phyloP scores from a whole-genome alignment of 2,888 invertebrate species.

The Lissocephala sabroskyi region DNA sequence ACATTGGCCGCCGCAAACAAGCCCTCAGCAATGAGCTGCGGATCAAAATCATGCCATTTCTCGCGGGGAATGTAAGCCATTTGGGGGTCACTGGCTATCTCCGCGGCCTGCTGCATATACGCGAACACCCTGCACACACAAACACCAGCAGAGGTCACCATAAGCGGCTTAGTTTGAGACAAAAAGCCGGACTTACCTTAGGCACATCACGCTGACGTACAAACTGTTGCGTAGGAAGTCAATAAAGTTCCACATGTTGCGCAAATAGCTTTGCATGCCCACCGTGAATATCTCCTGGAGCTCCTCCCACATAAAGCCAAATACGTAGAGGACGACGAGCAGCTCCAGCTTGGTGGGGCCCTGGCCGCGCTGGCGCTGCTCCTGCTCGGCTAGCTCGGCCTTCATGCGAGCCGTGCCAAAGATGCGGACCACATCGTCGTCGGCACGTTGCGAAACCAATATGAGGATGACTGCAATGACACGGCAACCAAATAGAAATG shows the following conservation, averaged over 20 bases:
- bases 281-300: conserved; percentile 90
- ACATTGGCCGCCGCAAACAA: conserved; percentile 96
- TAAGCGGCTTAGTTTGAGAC: conserved; percentile 7
- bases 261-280: conserved; percentile 88
- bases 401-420: conserved; percentile 83
- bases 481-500: conserved; percentile 7
- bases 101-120: conserved; percentile 81
- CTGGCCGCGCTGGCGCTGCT: conserved; percentile 85
- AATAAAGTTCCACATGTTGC: conserved; percentile 97
- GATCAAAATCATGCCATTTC: conserved; percentile 94
- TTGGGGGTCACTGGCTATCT: conserved; percentile 79
- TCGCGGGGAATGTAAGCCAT: conserved; percentile 86
- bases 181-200: conserved; percentile 73
- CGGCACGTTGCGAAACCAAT: conserved; percentile 92
- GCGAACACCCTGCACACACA: conserved; percentile 76
- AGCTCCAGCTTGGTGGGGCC: conserved; percentile 88
- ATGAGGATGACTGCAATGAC: conserved; percentile 84
- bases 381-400: conserved; percentile 76
- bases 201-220: conserved; percentile 82
- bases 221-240: conserved; percentile 93
- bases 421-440: conserved; percentile 81
- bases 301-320: conserved; percentile 94
- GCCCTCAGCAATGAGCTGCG: conserved; percentile 93
- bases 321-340: conserved; percentile 86
- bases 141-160: background rate